Conservation (phyloP, 2,797 vertebrate genomes). For the Rhinatrema bivittatum region DNA sequence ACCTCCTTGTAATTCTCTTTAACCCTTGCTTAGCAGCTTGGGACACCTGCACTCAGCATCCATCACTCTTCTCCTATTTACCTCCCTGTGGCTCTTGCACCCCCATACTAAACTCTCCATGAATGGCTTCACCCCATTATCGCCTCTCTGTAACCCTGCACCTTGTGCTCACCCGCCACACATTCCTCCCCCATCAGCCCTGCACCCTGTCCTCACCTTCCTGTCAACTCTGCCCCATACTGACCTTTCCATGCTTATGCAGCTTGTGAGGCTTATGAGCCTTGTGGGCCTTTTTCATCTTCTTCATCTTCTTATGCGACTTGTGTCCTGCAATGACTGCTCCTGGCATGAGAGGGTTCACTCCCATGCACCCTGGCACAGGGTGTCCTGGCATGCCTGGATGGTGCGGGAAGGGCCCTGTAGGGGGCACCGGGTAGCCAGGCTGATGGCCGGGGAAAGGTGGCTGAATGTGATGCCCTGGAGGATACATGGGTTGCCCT, state of each 20-base stretch:
- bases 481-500: slow-evolving; percentile 47
- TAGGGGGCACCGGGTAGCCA: slow-evolving; percentile 11
- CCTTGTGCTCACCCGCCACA: too few relatives aligned
- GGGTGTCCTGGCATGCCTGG: neutral
- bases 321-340: slow-evolving; percentile 47
- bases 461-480: slow-evolving; percentile 32
- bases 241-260: slow-evolving; percentile 67
- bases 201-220: neutral
- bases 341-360: slow-evolving; percentile 43
- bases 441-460: slow-evolving; percentile 19
- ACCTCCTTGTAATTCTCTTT: neutral
- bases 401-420: neutral
- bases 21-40: too few relatives aligned
- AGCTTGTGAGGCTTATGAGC: slow-evolving; percentile 36
- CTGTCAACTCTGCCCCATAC: slow-evolving; percentile 7
- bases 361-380: slow-evolving; percentile 8
- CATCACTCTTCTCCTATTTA: neutral
- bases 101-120: too few relatives aligned
- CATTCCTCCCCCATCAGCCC: too few relatives aligned
- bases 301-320: slow-evolving; percentile 73
- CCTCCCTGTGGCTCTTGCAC: too few relatives aligned
- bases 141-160: too few relatives aligned
- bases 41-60: too few relatives aligned
- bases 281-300: slow-evolving; percentile 57
- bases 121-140: too few relatives aligned